Conservation (phyloP, 2,888 invertebrate genomes). For the Scaptomyza tumidula region DNA sequence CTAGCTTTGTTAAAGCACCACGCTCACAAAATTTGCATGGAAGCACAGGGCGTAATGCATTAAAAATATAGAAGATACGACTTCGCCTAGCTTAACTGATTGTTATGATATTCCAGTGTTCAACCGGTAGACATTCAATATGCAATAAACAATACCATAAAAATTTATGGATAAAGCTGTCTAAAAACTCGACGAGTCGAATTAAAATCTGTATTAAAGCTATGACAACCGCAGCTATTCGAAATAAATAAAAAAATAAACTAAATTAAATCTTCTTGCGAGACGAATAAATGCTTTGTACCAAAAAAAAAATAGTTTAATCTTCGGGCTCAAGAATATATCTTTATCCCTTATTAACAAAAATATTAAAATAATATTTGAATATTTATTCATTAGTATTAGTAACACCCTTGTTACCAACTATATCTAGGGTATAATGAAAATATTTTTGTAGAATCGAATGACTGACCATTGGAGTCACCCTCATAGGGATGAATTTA, state of each 20-base stretch:
- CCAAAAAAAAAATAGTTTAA: not conserved
- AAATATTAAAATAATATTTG: no score
- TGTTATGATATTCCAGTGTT: constrained; percentile 1
- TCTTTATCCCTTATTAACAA: no score
- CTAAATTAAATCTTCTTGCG: not conserved
- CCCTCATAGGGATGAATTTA: not conserved
- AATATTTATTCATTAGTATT: no score
- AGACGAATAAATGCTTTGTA: not conserved
- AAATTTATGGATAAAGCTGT: not conserved
- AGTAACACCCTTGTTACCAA: not conserved
- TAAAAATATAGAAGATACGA: constrained; percentile 28
- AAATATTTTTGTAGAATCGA: constrained; percentile 36
- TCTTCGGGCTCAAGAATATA: not conserved
- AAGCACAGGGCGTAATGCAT: constrained; percentile 1
- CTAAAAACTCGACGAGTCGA: not conserved
- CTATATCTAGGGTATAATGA: constrained; percentile 11
- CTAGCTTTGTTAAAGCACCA: no score
- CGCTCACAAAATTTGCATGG: not conserved
- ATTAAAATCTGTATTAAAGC: constrained; percentile 26
- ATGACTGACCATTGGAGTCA: constrained; percentile 27
- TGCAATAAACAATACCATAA: constrained; percentile 15
- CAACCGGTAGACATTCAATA: not conserved
- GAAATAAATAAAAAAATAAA: not conserved
- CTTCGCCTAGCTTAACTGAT: constrained; percentile 5
- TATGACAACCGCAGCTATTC: not conserved